Percentiles rank a stretch among this genome's conserved stretches.
Conservation (phyloP, 2,888 invertebrate genomes). For the Acrobasis consociella region DNA sequence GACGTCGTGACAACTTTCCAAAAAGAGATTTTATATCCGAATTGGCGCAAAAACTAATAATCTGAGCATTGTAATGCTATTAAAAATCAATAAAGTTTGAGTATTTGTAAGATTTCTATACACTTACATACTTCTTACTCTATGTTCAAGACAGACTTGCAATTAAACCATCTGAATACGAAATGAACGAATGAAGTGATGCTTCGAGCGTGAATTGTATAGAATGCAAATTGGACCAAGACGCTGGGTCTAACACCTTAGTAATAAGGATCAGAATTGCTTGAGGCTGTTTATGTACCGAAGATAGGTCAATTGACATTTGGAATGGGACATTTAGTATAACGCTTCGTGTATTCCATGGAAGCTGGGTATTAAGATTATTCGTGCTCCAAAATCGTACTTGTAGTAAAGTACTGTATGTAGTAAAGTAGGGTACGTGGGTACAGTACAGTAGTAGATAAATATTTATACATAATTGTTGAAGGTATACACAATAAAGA, state of each 20-base stretch:
- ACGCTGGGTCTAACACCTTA: neutral
- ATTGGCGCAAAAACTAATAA: no score
- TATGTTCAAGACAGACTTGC: slow-evolving; percentile 49
- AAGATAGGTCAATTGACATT: slow-evolving; percentile 23
- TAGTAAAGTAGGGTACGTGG: no score
- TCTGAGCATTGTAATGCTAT: no score
- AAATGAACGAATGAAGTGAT: slow-evolving; percentile 43
- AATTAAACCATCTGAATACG: slow-evolving; percentile 61
- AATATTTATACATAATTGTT: no score
- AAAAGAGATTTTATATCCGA: no score
- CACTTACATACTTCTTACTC: slow-evolving; percentile 33
- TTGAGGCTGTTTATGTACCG: slow-evolving; percentile 14
- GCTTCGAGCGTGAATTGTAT: slow-evolving; percentile 29
- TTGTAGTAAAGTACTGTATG: no score
- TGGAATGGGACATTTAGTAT: slow-evolving; percentile 4
- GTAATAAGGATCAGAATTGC: neutral
- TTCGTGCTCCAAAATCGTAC: no score
- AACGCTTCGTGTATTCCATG: neutral
- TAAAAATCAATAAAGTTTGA: no score
- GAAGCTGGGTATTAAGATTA: neutral
- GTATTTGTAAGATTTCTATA: neutral
- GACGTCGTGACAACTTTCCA: neutral
- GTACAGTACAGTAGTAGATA: no score
- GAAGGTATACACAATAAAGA: no score
- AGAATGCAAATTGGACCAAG: slow-evolving; percentile 17